These are phyloP conservation scores for Lemur catta DNA, from an alignment of 2,797 vertebrate species.

Conservation along the genomic window DNA sequence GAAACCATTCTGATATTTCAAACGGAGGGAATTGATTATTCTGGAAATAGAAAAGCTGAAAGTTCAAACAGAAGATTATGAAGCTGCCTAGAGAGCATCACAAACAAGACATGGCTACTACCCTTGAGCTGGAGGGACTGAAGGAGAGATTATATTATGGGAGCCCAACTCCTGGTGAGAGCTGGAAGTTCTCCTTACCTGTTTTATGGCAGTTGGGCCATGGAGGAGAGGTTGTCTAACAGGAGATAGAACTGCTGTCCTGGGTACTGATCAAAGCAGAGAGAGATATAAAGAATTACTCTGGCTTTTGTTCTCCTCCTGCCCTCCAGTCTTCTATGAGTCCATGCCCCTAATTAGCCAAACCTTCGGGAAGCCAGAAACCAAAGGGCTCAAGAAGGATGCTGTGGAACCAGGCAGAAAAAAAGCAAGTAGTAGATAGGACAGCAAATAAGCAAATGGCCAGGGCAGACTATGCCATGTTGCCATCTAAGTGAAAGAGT, in stretches of 20 bases:
- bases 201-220: neutral
- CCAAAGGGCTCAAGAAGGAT: neutral
- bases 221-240: neutral
- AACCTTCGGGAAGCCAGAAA: neutral
- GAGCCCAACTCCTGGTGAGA: neutral
- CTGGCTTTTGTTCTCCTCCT: neutral
- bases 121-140: neutral
- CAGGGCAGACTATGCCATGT: no score
- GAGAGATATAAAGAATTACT: neutral
- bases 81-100: neutral
- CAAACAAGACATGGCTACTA: neutral
- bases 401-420: neutral
- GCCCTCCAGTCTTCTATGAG: neutral
- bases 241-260: neutral
- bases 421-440: neutral
- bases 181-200: neutral
- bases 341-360: neutral
- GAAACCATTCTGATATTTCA: neutral
- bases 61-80: neutral
- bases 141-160: neutral
- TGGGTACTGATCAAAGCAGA: neutral
- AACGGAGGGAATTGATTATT: neutral
- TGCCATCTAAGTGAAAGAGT: neutral
- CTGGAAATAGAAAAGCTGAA: neutral
- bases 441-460: neutral